Percentiles rank a stretch among this genome's conserved stretches.
Conservation (phyloP, 2,888 invertebrate species). For the Nezara viridula region DNA sequence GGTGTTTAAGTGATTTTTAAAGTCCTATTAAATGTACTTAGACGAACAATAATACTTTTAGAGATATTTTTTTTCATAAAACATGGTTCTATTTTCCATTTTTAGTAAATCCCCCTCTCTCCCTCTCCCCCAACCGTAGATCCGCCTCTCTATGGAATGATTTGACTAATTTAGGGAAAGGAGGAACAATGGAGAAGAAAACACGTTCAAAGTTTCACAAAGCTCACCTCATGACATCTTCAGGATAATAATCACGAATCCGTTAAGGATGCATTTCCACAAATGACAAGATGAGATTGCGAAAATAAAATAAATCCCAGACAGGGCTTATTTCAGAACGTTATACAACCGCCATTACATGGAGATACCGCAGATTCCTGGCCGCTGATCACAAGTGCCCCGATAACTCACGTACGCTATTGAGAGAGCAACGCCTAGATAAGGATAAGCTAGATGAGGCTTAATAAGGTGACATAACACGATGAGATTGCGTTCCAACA, state of each 20-base stretch:
- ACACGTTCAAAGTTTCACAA: not conserved
- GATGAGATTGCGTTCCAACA: not conserved
- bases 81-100: no score
- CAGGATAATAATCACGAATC: not conserved
- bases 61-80: no score
- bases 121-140: no score
- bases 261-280: not conserved
- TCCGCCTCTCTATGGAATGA: no score
- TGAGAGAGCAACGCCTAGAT: not conserved
- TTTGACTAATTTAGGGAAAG: not conserved
- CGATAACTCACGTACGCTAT: constrained; percentile 35
- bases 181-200: not conserved
- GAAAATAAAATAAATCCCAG: constrained; percentile 19
- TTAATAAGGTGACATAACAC: constrained; percentile 11
- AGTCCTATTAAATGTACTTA: no score
- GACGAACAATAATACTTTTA: no score
- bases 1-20: no score
- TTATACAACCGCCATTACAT: not conserved
- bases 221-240: constrained; percentile 1
- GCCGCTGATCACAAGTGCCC: not conserved
- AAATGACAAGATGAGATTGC: not conserved
- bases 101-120: no score
- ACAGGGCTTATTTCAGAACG: not conserved
- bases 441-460: not conserved
- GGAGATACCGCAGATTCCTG: not conserved